Base-by-base conservation (phyloP, 2,113 vertebrate genomes). In the Ursus arctos region DNA sequence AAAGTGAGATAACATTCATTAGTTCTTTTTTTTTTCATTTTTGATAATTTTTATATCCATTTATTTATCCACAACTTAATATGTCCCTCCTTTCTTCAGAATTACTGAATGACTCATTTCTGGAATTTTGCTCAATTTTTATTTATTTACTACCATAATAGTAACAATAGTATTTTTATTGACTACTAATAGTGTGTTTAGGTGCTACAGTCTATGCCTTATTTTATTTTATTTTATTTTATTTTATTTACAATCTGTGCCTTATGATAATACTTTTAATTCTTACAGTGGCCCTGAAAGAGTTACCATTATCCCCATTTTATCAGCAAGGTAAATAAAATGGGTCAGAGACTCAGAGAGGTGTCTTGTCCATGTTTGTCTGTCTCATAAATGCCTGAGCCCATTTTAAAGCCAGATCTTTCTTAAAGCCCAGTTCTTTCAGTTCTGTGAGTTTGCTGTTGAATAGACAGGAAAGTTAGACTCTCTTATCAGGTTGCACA, bases 21-120 rank as follows among this genome's bases (percentile, higher is more conserved):
- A n/a, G 19, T 69, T 22, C 14, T 28, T 76, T 28, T 90, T 76
- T 82, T 65, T 61, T 74, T 61, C 31, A 24, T 26, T 94, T 72
- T 91, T 81, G 24, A 31, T 67, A 83, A 24, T 82, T 82, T 95
- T 83, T n/a, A 26, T 61, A n/a, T 18, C 3, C 59, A 65, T 76
- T 85, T 61, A 63, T 88, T 95, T 96, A 89, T 49, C 2, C 13
- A 82, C n/a, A 7, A 72, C 86, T 93, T 79, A 89, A 63, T 95
- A 67, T 80, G 71, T 26, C 55, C 31, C 71, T n/a, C 63, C 74
- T 72, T 57, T 91, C 47, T 91, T 95, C 22, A 95, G n/a, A 96
- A 61, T 83, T 49, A 43, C 43, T 92, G 89, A 72, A 16, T 55
- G 43, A 77, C 10, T 72, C 26, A 51, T 82, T 95, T 51, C 21